Evolutionary conservation across 2,888 invertebrate genomes (phyloP).

Genomic region (Chironomus riparius): DNA sequence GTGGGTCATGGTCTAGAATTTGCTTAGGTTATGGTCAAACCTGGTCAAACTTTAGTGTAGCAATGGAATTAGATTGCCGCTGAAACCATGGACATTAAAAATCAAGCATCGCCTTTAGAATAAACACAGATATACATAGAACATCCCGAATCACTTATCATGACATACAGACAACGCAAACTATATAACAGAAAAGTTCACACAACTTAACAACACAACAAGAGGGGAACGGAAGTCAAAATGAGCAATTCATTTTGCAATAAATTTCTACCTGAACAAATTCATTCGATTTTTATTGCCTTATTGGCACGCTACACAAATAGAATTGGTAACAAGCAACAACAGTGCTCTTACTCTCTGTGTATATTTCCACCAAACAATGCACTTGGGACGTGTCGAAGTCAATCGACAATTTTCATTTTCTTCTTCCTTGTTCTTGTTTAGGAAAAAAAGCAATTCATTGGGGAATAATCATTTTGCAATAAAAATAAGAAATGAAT

Average conservation of each 20-base stretch:
- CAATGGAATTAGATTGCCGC: no score
- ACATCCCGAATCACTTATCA: no score
- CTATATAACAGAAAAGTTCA: no score
- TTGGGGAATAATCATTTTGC: constrained; percentile 19
- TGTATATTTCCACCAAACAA: not conserved
- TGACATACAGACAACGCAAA: no score
- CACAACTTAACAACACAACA: no score
- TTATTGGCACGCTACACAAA: not conserved
- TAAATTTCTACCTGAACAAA: constrained; percentile 22
- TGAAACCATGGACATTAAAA: no score
- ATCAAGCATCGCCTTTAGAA: no score
- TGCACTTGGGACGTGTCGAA: constrained; percentile 17
- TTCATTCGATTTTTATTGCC: constrained; percentile 24
- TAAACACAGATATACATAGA: no score
- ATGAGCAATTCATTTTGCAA: not conserved
- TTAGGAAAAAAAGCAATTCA: not conserved
- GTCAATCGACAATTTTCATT: constrained; percentile 4
- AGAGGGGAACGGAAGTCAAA: no score
- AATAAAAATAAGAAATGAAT: constrained; percentile 13
- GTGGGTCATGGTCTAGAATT: no score
- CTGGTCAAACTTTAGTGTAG: no score
- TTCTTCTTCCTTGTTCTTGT: not conserved
- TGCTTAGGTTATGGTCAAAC: no score
- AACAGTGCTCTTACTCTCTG: not conserved
- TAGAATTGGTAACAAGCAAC: constrained; percentile 3